Conservation (phyloP, 2,888 invertebrate species). For the Minunthozetes semirufus region DNA sequence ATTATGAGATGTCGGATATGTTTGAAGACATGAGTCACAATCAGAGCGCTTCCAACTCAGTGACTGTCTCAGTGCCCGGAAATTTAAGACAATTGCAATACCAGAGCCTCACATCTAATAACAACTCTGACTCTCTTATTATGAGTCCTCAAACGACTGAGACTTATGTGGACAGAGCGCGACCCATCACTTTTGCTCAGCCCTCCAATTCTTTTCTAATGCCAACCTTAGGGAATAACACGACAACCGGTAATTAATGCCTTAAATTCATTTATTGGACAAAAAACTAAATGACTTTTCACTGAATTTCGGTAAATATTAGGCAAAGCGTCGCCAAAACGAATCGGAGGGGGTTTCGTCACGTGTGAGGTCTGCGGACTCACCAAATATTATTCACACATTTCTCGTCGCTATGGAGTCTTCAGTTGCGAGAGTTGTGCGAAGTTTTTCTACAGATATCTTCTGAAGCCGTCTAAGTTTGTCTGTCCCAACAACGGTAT, state of each 20-base stretch:
- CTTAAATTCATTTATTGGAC: background rate
- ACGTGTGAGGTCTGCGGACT: conserved; percentile 34
- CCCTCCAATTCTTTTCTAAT: conserved; percentile 6
- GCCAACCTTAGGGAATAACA: background rate
- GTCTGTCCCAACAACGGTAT: conserved; percentile 33
- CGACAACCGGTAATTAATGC: background rate
- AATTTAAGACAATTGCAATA: background rate
- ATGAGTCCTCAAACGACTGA: background rate
- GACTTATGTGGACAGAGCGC: background rate
- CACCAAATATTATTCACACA: conserved; percentile 37
- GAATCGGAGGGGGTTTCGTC: conserved; percentile 33
- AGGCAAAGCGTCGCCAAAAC: conserved; percentile 7
- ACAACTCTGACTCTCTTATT: background rate
- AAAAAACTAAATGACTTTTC: background rate
- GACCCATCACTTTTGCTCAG: conserved; percentile 13
- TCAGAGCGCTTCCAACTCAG: conserved; percentile 18
- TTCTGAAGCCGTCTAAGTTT: conserved; percentile 33
- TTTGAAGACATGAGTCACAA: background rate
- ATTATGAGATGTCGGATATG: background rate
- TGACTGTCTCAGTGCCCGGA: conserved; percentile 11
- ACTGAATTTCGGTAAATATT: background rate
- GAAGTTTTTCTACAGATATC: conserved; percentile 38
- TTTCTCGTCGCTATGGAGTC: conserved; percentile 38
- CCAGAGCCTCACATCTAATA: background rate
- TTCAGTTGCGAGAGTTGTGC: conserved; percentile 39